Percentiles rank a stretch among this genome's conserved stretches.
phyloP scores from a whole-genome alignment of 1,140 invertebrate genomes.

The Saccostrea echinata region DNA sequence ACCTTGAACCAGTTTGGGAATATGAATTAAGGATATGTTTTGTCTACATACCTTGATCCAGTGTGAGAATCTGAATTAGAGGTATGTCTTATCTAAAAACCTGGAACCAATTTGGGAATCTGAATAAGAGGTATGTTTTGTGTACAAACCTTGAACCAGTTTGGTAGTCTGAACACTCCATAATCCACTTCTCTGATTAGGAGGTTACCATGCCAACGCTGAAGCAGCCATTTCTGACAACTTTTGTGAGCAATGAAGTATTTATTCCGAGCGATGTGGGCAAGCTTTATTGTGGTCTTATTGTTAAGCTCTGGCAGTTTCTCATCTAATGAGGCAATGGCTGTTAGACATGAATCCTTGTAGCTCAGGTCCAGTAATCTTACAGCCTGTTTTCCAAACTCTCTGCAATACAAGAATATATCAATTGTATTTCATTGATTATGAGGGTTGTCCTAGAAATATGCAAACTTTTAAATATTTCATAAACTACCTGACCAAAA shows the following conservation, averaged over 20 bases:
- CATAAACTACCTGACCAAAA: too few relatives aligned
- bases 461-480: too few relatives aligned
- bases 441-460: too few relatives aligned
- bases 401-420: conserved; percentile 62
- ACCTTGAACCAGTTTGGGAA: too few relatives aligned
- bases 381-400: conserved; percentile 78
- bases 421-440: background rate
- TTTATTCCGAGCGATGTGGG: conserved; percentile 71
- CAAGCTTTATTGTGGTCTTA: conserved; percentile 72
- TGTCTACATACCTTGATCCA: too few relatives aligned
- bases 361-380: conserved; percentile 77
- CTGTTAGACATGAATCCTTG: conserved; percentile 69
- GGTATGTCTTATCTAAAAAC: background rate
- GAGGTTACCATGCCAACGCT: conserved; percentile 77
- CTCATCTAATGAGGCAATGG: conserved; percentile 75
- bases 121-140: too few relatives aligned
- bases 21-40: too few relatives aligned
- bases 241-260: conserved; percentile 79
- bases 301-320: conserved; percentile 76
- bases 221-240: conserved; percentile 79
- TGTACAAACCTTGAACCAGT: conserved; percentile 75
- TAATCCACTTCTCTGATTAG: conserved; percentile 74
- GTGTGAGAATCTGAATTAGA: too few relatives aligned
- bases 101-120: background rate
- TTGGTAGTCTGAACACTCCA: conserved; percentile 72